phyloP scores from a whole-genome alignment of 2,888 invertebrate genomes.

The Minunthozetes semirufus region DNA sequence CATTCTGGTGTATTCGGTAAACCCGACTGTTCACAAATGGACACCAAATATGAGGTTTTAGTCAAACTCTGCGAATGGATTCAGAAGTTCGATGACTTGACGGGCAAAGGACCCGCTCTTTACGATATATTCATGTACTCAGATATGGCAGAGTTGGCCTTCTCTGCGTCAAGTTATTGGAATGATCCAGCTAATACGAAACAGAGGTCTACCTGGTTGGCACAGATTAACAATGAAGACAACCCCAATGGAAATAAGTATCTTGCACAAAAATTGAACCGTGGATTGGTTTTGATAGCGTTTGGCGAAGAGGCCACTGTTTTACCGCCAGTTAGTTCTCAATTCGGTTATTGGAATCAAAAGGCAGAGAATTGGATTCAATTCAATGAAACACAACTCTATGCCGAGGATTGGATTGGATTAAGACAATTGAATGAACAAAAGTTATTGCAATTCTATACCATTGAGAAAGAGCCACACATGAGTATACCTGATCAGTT shows the following conservation, averaged over 20 bases:
- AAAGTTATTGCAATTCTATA: background rate
- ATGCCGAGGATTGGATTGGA: slow-evolving; percentile 24
- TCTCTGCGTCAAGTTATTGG: slow-evolving; percentile 13
- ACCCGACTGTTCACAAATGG: slow-evolving; percentile 21
- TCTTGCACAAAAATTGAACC: background rate
- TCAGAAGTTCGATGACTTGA: slow-evolving; percentile 17
- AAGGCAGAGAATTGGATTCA: slow-evolving; percentile 5
- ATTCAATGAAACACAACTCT: slow-evolving; percentile 12
- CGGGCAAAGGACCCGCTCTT: background rate
- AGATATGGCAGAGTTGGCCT: slow-evolving; percentile 13
- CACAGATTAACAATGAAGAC: slow-evolving; percentile 5
- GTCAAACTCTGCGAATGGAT: background rate
- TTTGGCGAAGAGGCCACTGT: slow-evolving; percentile 13
- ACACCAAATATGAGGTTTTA: background rate
- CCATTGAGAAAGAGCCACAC: background rate
- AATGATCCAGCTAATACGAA: background rate
- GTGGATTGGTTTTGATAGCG: background rate
- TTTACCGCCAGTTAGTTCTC: slow-evolving; percentile 18
- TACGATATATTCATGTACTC: slow-evolving; percentile 27
- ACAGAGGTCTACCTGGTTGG: background rate
- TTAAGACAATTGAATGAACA: slow-evolving; percentile 2
- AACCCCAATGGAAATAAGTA: background rate
- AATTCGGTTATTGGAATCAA: slow-evolving; percentile 8
- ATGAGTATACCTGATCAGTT: slow-evolving; percentile 13
- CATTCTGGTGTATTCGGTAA: slow-evolving; percentile 20